Percentiles rank a stretch among this genome's conserved stretches.
These are phyloP conservation scores for Beroe ovata DNA, from an alignment of 37 sponge, comb jelly and placozoan genomes.

Conservation along the genomic window DNA sequence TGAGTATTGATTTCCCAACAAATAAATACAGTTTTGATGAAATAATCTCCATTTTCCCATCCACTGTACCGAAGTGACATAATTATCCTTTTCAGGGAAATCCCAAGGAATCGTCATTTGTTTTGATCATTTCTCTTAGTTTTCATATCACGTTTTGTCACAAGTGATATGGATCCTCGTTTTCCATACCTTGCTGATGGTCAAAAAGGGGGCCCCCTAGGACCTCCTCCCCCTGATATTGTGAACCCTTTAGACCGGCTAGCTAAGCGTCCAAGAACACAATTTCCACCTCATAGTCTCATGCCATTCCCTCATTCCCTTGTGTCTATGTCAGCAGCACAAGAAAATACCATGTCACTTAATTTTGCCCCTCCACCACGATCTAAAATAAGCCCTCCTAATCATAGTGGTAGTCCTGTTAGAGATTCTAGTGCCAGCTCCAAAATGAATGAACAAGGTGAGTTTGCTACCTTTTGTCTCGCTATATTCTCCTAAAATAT, in stretches of 20 bases:
- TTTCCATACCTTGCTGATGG: not conserved
- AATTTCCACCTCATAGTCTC: not conserved
- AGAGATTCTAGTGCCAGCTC: constrained; percentile 3
- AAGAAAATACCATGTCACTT: constrained; percentile 19
- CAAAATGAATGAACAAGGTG: constrained; percentile 52
- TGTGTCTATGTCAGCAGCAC: constrained; percentile 10
- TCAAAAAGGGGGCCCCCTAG: not conserved
- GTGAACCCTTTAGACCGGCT: constrained; percentile 24
- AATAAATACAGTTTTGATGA: too few species aligned
- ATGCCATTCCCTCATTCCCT: constrained; percentile 6
- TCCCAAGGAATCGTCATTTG: too few species aligned
- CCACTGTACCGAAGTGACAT: not conserved
- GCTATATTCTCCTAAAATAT: too few species aligned
- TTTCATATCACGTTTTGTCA: too few species aligned
- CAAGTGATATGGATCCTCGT: not conserved
- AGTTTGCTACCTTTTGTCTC: too few species aligned
- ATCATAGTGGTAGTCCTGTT: constrained; percentile 20
- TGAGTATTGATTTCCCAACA: too few species aligned
- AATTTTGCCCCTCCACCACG: constrained; percentile 52
- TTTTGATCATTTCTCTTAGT: too few species aligned
- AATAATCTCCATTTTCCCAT: too few species aligned
- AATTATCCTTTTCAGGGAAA: not conserved
- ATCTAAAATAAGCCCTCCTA: constrained; percentile 33
- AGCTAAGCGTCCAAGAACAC: constrained; percentile 10
- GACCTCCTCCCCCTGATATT: constrained; percentile 34